A percentile compares a stretch with the other conserved stretches of the same genome.
Evolutionary conservation across 2,888 invertebrate species (phyloP).

Genomic region (Tetranychus truncatus): DNA sequence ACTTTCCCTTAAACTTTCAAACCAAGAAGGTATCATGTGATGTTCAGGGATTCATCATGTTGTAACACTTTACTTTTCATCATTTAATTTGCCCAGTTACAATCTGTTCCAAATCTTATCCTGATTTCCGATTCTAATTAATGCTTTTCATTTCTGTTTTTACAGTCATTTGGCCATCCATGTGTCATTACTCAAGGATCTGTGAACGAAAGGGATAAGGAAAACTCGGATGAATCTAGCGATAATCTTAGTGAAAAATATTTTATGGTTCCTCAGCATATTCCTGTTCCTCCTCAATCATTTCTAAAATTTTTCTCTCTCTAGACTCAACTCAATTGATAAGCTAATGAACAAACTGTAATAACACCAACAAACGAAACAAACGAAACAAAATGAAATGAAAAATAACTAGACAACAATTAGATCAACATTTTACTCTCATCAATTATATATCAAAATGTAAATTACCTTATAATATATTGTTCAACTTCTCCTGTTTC

Average conservation of each 20-base stretch:
- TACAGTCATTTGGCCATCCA: constrained; percentile 50
- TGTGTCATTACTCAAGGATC: constrained; percentile 20
- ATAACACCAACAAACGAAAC: not conserved
- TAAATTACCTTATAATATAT: too few species aligned
- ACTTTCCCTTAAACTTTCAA: too few species aligned
- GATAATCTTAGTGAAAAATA: constrained; percentile 1
- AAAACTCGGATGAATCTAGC: not conserved
- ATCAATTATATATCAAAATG: too few species aligned
- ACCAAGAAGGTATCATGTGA: too few species aligned
- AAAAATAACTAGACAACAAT: too few species aligned
- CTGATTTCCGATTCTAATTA: not conserved
- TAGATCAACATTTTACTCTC: too few species aligned
- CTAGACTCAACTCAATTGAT: constrained; percentile 35
- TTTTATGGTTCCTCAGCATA: constrained; percentile 48
- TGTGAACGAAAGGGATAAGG: constrained; percentile 7
- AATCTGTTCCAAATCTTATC: not conserved
- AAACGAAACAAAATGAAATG: not conserved
- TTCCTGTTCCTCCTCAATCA: constrained; percentile 69
- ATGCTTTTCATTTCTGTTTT: constrained; percentile 6
- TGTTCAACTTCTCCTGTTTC: too few species aligned
- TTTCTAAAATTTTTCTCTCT: constrained; percentile 78
- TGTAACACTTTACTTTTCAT: not conserved
- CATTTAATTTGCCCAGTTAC: not conserved
- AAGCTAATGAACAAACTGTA: not conserved
- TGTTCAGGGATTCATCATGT: too few species aligned